Evolutionary conservation across 2,797 vertebrate genomes (phyloP), one percentile per base, ranked within the genome.

Genomic region (Arctocebus calabarensis): DNA sequence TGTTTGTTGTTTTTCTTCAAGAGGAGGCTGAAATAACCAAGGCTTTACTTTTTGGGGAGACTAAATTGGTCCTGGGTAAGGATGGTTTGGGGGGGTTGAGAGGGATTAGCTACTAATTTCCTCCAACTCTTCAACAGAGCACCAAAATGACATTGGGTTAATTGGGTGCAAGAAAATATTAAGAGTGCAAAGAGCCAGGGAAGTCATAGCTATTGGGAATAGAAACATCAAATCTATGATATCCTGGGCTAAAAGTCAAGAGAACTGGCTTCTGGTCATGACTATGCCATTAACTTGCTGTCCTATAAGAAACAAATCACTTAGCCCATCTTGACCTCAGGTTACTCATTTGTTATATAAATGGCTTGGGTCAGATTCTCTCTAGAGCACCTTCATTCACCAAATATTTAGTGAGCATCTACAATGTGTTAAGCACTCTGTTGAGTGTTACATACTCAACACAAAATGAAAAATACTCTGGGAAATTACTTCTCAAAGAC

Each of bases 301-400:
- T 78, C 32, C 16, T 74, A n/a, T 55, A 16, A 57, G 40, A 17
- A 64, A 61, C 16, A 90, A 64, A 20, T 73, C 17, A 73, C 12
- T 84, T 90, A 88, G 14, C 9, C 40, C 94, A 2, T 52, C 12
- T 93, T 96, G 77, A 55, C 19, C n/a, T 95, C 74, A n/a, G 45
- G 68, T 96, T 94, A 13, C 12, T 84, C 29, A 62, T 57, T 32
- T 94, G 64, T 73, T 87, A 88, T 91, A 34, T 84, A 75, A 14
- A 43, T 82, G 13, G 12, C 68, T 83, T 90, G 6, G 3, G 37
- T 29, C 9, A 64, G 55, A 34, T 74, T 88, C 52, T 88, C 7
- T 89, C 78, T 84, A 64, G 71, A 48, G 13, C 2, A 48, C 27
- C 34, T 92, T 95, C 11, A 86, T 59, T 91, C 32, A 59, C 13